A percentile compares a stretch with the other conserved stretches of the same genome.
Evolutionary conservation across 2,797 vertebrate species (phyloP).

Genomic region (Craterocephalus amniculus): DNA sequence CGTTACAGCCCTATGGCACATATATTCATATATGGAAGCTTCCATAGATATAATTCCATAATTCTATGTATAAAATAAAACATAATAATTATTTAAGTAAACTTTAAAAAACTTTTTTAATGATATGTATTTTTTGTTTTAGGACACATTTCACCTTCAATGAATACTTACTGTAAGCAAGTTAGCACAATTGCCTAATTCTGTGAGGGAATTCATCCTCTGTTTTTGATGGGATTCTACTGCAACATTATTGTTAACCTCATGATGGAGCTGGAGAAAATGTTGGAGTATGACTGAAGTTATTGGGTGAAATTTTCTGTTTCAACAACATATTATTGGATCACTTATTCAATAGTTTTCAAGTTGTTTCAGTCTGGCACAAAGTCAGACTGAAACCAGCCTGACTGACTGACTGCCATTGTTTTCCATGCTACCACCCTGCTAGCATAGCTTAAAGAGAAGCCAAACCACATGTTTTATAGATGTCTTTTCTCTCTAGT

Average conservation of each 20-base stretch:
- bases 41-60: too few species aligned
- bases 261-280: slow-evolving; percentile 10
- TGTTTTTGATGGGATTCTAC: not conserved
- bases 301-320: slow-evolving; percentile 7
- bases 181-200: too few species aligned
- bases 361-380: slow-evolving; percentile 15
- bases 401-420: not conserved
- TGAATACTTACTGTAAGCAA: too few species aligned
- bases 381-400: not conserved
- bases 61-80: too few species aligned
- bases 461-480: slow-evolving; percentile 14
- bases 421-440: slow-evolving; percentile 1
- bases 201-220: too few species aligned
- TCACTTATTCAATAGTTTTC: slow-evolving; percentile 1
- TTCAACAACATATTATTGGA: not conserved
- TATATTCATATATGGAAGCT: too few species aligned
- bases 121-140: too few species aligned
- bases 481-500: slow-evolving; percentile 7
- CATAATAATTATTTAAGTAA: too few species aligned
- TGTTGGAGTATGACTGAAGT: not conserved
- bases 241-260: not conserved
- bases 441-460: slow-evolving; percentile 3
- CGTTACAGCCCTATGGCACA: too few species aligned
- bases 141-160: too few species aligned
- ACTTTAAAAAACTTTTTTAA: too few species aligned